Percentiles rank a stretch among this genome's conserved stretches.
phyloP scores from a whole-genome alignment of 2,113 vertebrate genomes.

The Malurus cyaneus region DNA sequence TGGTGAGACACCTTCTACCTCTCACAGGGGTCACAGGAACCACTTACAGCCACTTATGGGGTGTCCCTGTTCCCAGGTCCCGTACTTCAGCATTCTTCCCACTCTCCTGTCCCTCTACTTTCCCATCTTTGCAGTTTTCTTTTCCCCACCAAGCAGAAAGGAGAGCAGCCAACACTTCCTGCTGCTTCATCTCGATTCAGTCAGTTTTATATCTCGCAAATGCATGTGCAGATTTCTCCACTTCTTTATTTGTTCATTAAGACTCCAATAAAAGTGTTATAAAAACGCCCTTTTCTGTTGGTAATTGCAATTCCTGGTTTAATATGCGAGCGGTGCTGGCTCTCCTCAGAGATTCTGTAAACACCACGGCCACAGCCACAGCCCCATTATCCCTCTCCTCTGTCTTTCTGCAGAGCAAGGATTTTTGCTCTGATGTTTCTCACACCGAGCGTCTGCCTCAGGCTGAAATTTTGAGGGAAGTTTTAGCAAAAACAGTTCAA shows the following conservation, averaged over 20 bases:
- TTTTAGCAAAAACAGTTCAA: conserved; percentile 4
- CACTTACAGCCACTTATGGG: background rate
- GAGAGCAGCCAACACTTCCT: background rate
- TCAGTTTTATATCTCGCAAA: conserved; percentile 35
- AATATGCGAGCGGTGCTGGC: conserved; percentile 6
- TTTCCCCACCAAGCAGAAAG: conserved; percentile 6
- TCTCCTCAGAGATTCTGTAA: conserved; percentile 45
- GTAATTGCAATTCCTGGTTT: conserved; percentile 65
- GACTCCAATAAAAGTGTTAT: conserved; percentile 67
- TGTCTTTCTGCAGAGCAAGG: background rate
- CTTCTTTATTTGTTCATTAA: conserved; percentile 79
- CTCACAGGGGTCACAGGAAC: background rate
- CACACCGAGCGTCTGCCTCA: background rate
- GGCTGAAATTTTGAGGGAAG: conserved; percentile 41
- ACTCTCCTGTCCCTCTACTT: background rate
- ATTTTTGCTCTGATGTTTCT: background rate
- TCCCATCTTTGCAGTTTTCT: background rate
- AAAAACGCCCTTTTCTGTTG: conserved; percentile 68
- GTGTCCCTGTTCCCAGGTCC: accelerated
- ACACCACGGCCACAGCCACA: background rate
- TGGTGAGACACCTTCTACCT: background rate
- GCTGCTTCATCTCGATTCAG: conserved; percentile 58
- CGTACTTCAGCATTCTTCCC: accelerated
- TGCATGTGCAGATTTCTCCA: conserved; percentile 53
- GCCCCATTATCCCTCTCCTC: background rate